Evolutionary conservation across 2,888 invertebrate species (phyloP), one percentile per base, ranked within the genome.

Genomic region (Amblyteles armatorius): DNA sequence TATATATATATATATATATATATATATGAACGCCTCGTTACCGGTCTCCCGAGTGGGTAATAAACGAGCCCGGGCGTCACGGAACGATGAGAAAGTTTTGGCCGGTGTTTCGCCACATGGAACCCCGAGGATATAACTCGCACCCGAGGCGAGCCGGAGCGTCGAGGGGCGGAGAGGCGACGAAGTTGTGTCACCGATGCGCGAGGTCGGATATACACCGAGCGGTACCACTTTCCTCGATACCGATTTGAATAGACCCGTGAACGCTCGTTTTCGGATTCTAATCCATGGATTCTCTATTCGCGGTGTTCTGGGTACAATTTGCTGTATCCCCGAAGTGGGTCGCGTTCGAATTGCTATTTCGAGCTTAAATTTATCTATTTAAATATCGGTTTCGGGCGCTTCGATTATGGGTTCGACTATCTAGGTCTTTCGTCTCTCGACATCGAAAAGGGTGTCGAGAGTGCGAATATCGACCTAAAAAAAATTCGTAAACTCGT

Each of bases 31-130:
- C 63, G 65, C 0, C 65, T 73, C 55, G 63, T 81, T 77, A 60
- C n/a, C 63, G 52, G 78, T 71, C 67, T 71, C 79, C 76, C 77
- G 71, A 48, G 83, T 84, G 84, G 63, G 63, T 33, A 63, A 63
- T 63, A 63, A 63, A 63, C 83, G 77, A 79, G 83, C 77, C 78
- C 79, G 84, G 79, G 82, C 83, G 86, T 88, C 83, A 79, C 83
- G 76, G 72, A 74, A 82, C 77, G 86, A 76, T 82, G 88, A 88
- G 88, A 88, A 88, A 88, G 87, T 88, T 87, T 88, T 79, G 86
- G 79, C 81, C 50, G 69, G 69, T 74, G 74, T 88, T 88, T 87
- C 88, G 84, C 81, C 82, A 88, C 82, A 77, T 48, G 71, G 65
- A 78, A 60, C 68, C 36, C 50, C n/a, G 73, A 71, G 69, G 72